A percentile compares a stretch with the other conserved stretches of the same genome.
These are phyloP conservation scores for Zootermopsis nevadensis DNA, from an alignment of 2,888 invertebrate genomes.

Conservation along the genomic window DNA sequence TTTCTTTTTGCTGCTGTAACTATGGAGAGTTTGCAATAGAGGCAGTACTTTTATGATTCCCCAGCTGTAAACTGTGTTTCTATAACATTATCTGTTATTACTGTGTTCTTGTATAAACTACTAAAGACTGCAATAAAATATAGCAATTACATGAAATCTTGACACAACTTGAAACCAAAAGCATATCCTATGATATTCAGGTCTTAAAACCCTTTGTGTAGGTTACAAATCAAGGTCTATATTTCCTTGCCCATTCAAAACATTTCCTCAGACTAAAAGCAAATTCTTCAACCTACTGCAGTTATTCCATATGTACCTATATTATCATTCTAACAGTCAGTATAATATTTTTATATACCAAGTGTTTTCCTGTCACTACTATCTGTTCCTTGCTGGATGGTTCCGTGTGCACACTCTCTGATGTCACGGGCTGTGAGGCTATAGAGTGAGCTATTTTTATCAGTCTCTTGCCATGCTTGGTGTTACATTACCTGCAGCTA, in stretches of 20 bases:
- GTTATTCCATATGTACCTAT: too few species aligned
- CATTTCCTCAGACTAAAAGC: neutral
- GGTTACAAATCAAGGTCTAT: neutral
- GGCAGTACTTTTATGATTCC: neutral
- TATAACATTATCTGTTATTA: slow-evolving; percentile 31
- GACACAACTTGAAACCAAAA: slow-evolving; percentile 2
- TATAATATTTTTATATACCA: neutral
- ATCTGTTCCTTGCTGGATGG: neutral
- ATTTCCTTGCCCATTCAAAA: neutral
- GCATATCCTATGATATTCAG: neutral
- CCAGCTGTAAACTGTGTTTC: slow-evolving; percentile 48
- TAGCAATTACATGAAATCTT: slow-evolving; percentile 37
- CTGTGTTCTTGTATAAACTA: slow-evolving; percentile 37
- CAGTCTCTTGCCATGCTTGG: slow-evolving; percentile 61
- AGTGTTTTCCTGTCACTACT: neutral
- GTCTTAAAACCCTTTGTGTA: neutral
- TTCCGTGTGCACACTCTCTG: slow-evolving; percentile 32
- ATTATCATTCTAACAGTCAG: too few species aligned
- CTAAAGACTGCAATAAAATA: slow-evolving; percentile 48
- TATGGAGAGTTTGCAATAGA: neutral
- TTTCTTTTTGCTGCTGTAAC: neutral
- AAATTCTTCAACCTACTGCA: too few species aligned
- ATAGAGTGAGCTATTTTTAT: slow-evolving; percentile 65
- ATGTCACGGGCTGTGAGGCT: slow-evolving; percentile 19
- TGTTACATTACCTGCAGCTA: slow-evolving; percentile 69